Base-by-base conservation (phyloP, 2,888 invertebrate genomes). In the Orchesella flavescens region DNA sequence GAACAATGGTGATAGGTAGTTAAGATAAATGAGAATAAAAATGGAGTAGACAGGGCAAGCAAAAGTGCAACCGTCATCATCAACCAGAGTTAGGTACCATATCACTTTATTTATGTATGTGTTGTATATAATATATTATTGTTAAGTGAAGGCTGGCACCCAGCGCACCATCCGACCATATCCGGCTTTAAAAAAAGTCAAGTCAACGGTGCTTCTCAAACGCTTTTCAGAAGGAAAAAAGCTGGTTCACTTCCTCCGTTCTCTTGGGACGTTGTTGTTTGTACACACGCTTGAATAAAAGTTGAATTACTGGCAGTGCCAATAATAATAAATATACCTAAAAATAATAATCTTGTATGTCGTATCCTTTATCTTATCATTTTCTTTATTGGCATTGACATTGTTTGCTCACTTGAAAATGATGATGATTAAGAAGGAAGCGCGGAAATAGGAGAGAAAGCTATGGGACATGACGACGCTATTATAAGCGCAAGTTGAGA, bases 241-340 rank as follows among this genome's bases (percentile, higher is more conserved):
- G 78, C 72, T 72, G 71, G 77, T 79, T 79, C 72, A 79, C 72
- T 79, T 79, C 78, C 78, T 79, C 21, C 44, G 59, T 15, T 49
- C n/a, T 49, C 43, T 72, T 61, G 49, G 44, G 59, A 55, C 24
- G 57, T 3, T 49, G 15, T 2, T 2, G n/a, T 13, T 57, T 53
- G 4, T 17, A 44, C 12, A 46, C 23, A 15, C 5, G 57, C 53
- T 44, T 43, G 73, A 10, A 44, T 21, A 19, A 15, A 34, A 34
- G 34, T 34, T 34, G 34, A 34, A 34, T 34, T 34, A 7, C 34
- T 7, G 7, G 34, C 34, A 34, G 34, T 61, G 46, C 12, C 44
- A 49, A 49, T 49, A 49, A 49, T 49, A 49, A 49, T 49, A n/a
- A 12, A 49, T 49, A 49, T 34, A 55, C 9, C 46, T 44, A 46